Base-by-base conservation (phyloP, 2,888 invertebrate genomes). In the Sicus ferrugineus region DNA sequence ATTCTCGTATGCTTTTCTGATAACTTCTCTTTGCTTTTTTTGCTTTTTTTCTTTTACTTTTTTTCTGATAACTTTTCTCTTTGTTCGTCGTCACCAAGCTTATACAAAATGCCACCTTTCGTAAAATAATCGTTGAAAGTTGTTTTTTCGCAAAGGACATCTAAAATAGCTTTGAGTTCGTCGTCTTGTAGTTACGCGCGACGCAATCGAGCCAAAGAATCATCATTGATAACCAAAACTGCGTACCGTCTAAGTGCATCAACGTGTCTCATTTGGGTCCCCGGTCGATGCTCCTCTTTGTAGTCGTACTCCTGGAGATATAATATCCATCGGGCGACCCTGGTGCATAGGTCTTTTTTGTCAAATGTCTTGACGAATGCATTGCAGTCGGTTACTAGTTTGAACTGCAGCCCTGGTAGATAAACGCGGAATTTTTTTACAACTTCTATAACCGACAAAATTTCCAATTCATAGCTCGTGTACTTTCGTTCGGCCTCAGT, bases 311-410 rank as follows among this genome's bases (percentile, higher is more conserved):
- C n/a, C n/a, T n/a, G n/a, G n/a, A n/a, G n/a, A n/a, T n/a, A n/a
- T n/a, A n/a, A n/a, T n/a, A n/a, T 72, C 76, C 75, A 75, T 28
- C 75, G 62, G 1, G 74, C 74, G 3, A 78, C 71, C 70, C 70
- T 56, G 5, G 72, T 61, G 6, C 48, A 67, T 23, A 73, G 26
- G 26, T 74, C 71, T 34, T 70, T 67, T 21, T 70, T 73, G 0
- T 61, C 70, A 64, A 72, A 62, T 2, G 75, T 71, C 28, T 69
- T 68, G 1, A 59, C 59, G 14, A 75, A 73, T 0, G 73, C 72
- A n/a, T 69, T 67, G 26, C 73, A 71, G 30, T 71, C 73, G 6
- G 69, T 67, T 1, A 65, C 69, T 5, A 72, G 16, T 19, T 70
- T 73, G 26, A 73, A 73, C 14, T 63, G 63, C 11, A 61, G 26